These are phyloP conservation scores for Scelioninae gen. 1 DNA, from an alignment of 2,888 invertebrate genomes.

Conservation along the genomic window DNA sequence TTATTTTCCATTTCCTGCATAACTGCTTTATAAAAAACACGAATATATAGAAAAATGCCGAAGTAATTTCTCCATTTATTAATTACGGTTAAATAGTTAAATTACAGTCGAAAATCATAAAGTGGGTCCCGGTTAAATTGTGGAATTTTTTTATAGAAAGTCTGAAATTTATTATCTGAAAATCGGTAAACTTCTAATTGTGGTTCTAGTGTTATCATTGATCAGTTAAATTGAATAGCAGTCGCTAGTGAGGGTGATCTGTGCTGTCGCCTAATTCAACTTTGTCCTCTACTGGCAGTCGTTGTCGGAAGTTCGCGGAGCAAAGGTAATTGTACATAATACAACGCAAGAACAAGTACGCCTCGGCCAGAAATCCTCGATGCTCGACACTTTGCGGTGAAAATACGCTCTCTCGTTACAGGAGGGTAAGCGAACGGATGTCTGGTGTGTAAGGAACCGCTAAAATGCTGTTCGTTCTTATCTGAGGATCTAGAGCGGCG, in stretches of 20 bases:
- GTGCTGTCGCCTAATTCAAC: slow-evolving; percentile 29
- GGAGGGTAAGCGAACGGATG: slow-evolving; percentile 82
- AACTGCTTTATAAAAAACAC: too few relatives aligned
- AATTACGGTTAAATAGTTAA: too few relatives aligned
- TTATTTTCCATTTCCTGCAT: too few relatives aligned
- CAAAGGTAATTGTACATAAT: slow-evolving; percentile 62
- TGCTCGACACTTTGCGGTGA: slow-evolving; percentile 75
- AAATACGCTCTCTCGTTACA: slow-evolving; percentile 73
- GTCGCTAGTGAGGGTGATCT: background rate
- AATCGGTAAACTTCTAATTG: too few relatives aligned
- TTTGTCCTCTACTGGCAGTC: slow-evolving; percentile 15
- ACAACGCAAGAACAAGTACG: slow-evolving; percentile 64
- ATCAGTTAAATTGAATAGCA: background rate
- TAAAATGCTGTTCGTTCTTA: slow-evolving; percentile 85
- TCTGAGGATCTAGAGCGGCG: slow-evolving; percentile 84
- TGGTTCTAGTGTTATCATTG: too few relatives aligned
- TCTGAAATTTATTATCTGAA: too few relatives aligned
- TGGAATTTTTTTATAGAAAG: too few relatives aligned
- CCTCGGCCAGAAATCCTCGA: slow-evolving; percentile 64
- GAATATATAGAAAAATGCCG: too few relatives aligned
- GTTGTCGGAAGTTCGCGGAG: slow-evolving; percentile 34
- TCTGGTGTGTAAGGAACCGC: slow-evolving; percentile 85
- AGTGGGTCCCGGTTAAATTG: too few relatives aligned
- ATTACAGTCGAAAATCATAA: too few relatives aligned
- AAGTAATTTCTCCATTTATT: too few relatives aligned